phyloP scores from a whole-genome alignment of 2,113 vertebrate species.

The Mus pahari region DNA sequence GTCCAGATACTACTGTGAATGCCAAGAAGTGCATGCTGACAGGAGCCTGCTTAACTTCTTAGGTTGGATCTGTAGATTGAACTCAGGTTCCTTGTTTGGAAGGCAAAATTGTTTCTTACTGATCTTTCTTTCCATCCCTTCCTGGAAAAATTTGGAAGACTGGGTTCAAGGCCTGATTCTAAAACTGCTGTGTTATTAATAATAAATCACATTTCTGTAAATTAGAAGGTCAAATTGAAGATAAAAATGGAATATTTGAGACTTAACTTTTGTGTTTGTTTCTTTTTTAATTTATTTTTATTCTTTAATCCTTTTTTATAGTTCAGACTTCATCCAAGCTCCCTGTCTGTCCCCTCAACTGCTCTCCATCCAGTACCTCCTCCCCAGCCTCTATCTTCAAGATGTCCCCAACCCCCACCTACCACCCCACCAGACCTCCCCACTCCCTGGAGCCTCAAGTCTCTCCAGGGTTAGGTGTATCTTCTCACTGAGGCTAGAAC shows the following conservation, averaged over 20 bases:
- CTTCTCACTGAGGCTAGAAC: too few relatives aligned
- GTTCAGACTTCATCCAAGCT: too few relatives aligned
- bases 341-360: too few relatives aligned
- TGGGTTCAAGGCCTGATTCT: neutral
- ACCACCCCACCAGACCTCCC: too few relatives aligned
- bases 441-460: too few relatives aligned
- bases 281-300: neutral
- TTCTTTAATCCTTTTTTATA: too few relatives aligned
- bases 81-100: neutral
- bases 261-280: neutral
- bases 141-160: neutral
- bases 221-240: neutral
- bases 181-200: neutral
- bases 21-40: too few relatives aligned
- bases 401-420: too few relatives aligned
- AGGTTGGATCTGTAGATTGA: neutral
- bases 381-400: too few relatives aligned
- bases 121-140: neutral
- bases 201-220: slow-evolving; percentile 29
- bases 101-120: neutral
- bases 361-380: too few relatives aligned
- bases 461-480: too few relatives aligned
- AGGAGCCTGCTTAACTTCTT: neutral
- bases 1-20: too few relatives aligned
- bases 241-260: neutral